A percentile compares a stretch with the other conserved stretches of the same genome.
Evolutionary conservation across 1,140 invertebrate species (phyloP).

Genomic region (Cataglyphis hispanica): DNA sequence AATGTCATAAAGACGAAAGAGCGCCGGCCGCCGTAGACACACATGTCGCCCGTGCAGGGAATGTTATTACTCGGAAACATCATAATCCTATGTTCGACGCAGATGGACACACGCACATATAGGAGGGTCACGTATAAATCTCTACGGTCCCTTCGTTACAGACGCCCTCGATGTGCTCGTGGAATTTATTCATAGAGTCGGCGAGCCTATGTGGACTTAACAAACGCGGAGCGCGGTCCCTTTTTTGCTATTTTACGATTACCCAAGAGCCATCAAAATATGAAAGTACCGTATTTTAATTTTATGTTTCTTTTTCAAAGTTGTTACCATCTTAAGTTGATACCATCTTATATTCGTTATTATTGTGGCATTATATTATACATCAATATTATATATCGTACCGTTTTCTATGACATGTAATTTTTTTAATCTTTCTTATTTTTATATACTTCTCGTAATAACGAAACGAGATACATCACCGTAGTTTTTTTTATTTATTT

Average conservation of each 20-base stretch:
- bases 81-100: constrained; percentile 71
- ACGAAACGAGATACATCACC: background rate
- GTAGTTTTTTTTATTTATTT: background rate
- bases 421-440: background rate
- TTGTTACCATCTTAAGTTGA: background rate
- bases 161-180: constrained; percentile 56
- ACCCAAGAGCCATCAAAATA: background rate
- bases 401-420: background rate
- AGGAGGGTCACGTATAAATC: constrained; percentile 69
- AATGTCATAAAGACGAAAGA: constrained; percentile 53
- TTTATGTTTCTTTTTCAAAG: background rate
- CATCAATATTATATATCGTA: background rate
- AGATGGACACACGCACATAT: constrained; percentile 45
- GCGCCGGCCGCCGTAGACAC: constrained; percentile 10
- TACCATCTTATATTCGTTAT: constrained; percentile 1
- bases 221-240: background rate
- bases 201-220: constrained; percentile 6
- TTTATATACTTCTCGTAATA: background rate
- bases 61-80: constrained; percentile 76
- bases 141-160: constrained; percentile 59
- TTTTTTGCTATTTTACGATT: constrained; percentile 28
- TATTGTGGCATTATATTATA: background rate
- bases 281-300: constrained; percentile 6
- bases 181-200: constrained; percentile 71
- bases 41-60: constrained; percentile 44